Conservation (phyloP, 1,140 invertebrate species). For the Drosophila chauvacae region DNA sequence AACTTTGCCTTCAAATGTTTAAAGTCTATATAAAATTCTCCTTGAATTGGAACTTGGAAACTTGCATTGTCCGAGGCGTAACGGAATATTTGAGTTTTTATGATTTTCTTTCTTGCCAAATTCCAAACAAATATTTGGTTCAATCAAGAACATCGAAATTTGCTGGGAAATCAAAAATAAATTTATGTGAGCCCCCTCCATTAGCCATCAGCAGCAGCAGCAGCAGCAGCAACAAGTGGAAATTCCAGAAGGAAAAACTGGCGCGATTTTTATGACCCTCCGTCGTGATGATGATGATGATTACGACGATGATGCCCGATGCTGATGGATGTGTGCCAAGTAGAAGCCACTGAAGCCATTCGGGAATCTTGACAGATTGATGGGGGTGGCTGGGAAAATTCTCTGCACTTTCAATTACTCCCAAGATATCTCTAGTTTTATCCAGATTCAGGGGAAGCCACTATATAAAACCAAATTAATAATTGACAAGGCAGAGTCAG, state of each 20-base stretch:
- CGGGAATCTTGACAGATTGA: slow-evolving; percentile 32
- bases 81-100: slow-evolving; percentile 27
- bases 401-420: neutral
- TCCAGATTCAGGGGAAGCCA: slow-evolving; percentile 1
- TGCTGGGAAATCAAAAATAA: slow-evolving; percentile 16
- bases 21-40: neutral
- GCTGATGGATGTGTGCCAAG: slow-evolving; percentile 37
- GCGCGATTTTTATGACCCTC: slow-evolving; percentile 32
- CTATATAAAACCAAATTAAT: neutral
- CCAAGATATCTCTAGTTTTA: neutral
- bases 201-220: neutral
- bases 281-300: slow-evolving; percentile 4
- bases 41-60: neutral
- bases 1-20: neutral
- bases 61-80: slow-evolving; percentile 6
- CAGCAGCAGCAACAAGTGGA: slow-evolving; percentile 41
- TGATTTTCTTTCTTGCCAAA: slow-evolving; percentile 31
- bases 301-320: slow-evolving; percentile 9
- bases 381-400: neutral
- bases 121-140: slow-evolving; percentile 28
- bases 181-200: slow-evolving; percentile 5
- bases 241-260: slow-evolving; percentile 26
- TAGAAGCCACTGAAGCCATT: slow-evolving; percentile 12
- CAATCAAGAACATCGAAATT: slow-evolving; percentile 24
- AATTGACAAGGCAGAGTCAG: neutral